Evolutionary conservation across 2,113 vertebrate species (phyloP).

Genomic region (Periophthalmus modestus): DNA sequence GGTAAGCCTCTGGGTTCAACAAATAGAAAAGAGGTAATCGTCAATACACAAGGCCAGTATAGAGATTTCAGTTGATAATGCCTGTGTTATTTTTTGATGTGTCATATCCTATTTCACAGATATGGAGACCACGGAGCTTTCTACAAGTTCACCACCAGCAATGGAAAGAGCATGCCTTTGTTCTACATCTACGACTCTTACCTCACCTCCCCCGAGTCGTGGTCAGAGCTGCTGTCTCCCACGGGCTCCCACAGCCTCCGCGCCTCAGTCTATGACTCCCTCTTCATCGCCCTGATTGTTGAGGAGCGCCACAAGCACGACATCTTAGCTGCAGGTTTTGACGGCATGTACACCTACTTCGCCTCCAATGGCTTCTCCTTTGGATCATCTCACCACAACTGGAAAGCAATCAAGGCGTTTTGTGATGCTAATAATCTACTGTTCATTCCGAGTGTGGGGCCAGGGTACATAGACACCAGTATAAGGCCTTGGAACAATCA

Average conservation of each 20-base stretch:
- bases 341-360: constrained; percentile 91
- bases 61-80: neutral
- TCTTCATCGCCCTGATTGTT: constrained; percentile 87
- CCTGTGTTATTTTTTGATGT: neutral
- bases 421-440: constrained; percentile 87
- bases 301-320: constrained; percentile 89
- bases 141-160: constrained; percentile 84
- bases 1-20: too few species aligned
- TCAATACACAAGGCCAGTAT: too few species aligned
- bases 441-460: constrained; percentile 89
- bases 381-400: constrained; percentile 92
- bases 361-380: constrained; percentile 92
- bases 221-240: constrained; percentile 83
- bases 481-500: constrained; percentile 92
- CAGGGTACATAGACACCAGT: constrained; percentile 87
- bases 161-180: constrained; percentile 83
- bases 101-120: constrained; percentile 59
- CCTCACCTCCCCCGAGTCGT: constrained; percentile 84
- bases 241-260: constrained; percentile 83
- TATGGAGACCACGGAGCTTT: constrained; percentile 88
- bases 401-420: constrained; percentile 88
- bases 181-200: constrained; percentile 93
- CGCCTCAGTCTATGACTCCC: constrained; percentile 82
- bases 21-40: too few species aligned
- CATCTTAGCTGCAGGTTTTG: constrained; percentile 83